These are phyloP conservation scores for Diarsia brunnea DNA, from an alignment of 2,888 invertebrate species.

Conservation along the genomic window DNA sequence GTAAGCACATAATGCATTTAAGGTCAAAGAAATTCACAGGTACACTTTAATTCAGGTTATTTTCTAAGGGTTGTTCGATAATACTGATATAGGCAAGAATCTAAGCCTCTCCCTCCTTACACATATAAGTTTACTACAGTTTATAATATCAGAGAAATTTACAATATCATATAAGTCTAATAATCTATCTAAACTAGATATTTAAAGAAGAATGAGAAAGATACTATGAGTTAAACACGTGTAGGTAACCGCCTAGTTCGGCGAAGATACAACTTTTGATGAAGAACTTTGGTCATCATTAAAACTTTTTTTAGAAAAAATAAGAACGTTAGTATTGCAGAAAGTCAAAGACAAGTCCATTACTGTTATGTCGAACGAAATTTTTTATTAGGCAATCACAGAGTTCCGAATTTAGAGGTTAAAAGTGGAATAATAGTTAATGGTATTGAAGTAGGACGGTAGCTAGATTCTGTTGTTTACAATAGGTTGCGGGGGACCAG, in stretches of 20 bases:
- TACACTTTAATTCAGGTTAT: constrained; percentile 65
- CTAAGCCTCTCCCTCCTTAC: constrained; percentile 80
- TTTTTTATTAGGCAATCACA: constrained; percentile 58
- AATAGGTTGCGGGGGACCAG: constrained; percentile 61
- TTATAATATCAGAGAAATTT: constrained; percentile 58
- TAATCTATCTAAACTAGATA: constrained; percentile 31
- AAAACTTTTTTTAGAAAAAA: constrained; percentile 61
- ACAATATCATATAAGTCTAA: constrained; percentile 55
- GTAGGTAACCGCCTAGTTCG: constrained; percentile 36
- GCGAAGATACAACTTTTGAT: constrained; percentile 28
- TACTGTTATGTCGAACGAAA: constrained; percentile 42
- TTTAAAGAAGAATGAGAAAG: constrained; percentile 26
- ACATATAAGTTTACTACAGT: constrained; percentile 46
- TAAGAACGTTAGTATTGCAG: constrained; percentile 39
- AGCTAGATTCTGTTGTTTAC: constrained; percentile 56
- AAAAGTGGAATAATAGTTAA: constrained; percentile 35
- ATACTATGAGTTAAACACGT: constrained; percentile 32
- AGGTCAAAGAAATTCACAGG: constrained; percentile 71
- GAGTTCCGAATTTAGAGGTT: constrained; percentile 37
- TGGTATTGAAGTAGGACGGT: constrained; percentile 43
- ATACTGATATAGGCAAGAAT: constrained; percentile 67
- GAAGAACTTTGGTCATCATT: constrained; percentile 55
- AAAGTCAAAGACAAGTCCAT: constrained; percentile 59
- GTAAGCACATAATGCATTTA: constrained; percentile 47
- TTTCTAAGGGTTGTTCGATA: constrained; percentile 58